Evolutionary conservation across 1,140 invertebrate species (phyloP), one percentile per base, ranked within the genome.

Genomic region (Trinorchestia longiramus): DNA sequence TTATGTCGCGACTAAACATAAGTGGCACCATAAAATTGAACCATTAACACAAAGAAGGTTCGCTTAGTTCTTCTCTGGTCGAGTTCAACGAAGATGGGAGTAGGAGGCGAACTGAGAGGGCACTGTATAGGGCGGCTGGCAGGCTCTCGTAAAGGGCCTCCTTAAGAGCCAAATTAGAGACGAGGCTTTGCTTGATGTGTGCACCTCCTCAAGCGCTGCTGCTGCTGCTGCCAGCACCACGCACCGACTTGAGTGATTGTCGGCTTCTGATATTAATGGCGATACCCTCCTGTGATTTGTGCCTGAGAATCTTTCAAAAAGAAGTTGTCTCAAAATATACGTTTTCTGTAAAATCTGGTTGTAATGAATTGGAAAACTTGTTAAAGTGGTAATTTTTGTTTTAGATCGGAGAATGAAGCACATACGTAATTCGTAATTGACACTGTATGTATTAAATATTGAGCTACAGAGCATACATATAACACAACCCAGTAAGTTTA

Each of bases 121-220:
- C 62, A 23, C 62, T 77, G 62, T 77, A 77, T 36, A 77, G 62
- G 62, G 62, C 62, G 62, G 62, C 3, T 77, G 62, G 62, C 62
- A 77, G 62, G 62, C 62, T 28, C 11, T 77, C 62, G 62, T 77
- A 77, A 77, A 77, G 62, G 28, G 28, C 15, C 62, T 77, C 62
- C 62, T 77, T 77, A 77, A 77, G 62, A 77, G 62, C 62, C 62
- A 77, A 77, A 77, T 77, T 77, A 77, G 62, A 77, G 62, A 77
- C 62, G 36, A 28, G 62, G 62, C 62, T 77, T 28, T 28, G 62
- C 62, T 77, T 77, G 15, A 77, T 77, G 62, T 77, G 62, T 3
- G 62, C 11, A 36, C 15, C 62, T 77, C 62, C 28, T 77, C 62
- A 77, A 77, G 62, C 62, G 62, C 62, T 77, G 28, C 62, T 11